These are phyloP conservation scores for Sebastes minor DNA, from an alignment of 2,797 vertebrate genomes.

Conservation along the genomic window DNA sequence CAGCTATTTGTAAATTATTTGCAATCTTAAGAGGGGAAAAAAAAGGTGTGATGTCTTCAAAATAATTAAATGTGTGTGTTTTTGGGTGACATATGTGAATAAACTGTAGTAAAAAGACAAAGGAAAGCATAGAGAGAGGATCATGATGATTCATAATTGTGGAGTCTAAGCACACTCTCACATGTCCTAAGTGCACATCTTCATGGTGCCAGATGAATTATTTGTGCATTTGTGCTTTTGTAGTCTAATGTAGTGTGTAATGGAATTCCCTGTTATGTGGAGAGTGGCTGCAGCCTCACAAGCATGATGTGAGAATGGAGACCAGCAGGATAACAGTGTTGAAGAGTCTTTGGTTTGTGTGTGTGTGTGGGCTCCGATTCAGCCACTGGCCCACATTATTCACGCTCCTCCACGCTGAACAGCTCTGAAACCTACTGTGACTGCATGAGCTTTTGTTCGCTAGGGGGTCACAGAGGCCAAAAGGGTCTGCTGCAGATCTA, in stretches of 20 bases:
- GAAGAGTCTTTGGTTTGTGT: conserved; percentile 9
- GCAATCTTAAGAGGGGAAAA: background rate
- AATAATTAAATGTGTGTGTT: background rate
- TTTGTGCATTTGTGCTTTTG: conserved; percentile 63
- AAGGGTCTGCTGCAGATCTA: conserved; percentile 20
- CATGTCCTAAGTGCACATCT: conserved; percentile 57
- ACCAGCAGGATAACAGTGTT: conserved; percentile 14
- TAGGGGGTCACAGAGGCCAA: conserved; percentile 41
- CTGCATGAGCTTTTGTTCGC: conserved; percentile 13
- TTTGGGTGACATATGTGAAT: background rate
- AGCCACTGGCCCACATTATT: conserved; percentile 48
- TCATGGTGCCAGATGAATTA: conserved; percentile 62
- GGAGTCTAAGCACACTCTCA: conserved; percentile 27
- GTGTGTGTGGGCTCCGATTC: conserved; percentile 35
- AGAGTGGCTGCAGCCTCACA: conserved; percentile 53
- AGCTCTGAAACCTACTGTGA: conserved; percentile 13
- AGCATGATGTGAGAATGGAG: conserved; percentile 27
- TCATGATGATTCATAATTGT: conserved; percentile 45
- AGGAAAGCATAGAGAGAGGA: background rate
- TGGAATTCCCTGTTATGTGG: conserved; percentile 68
- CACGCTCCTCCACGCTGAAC: conserved; percentile 30
- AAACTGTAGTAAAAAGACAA: background rate
- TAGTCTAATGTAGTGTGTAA: conserved; percentile 76
- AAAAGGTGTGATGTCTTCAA: conserved; percentile 1
- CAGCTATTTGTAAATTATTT: background rate